Base-by-base conservation (phyloP, 2,888 invertebrate genomes). In the Drosophila buzzatii region DNA sequence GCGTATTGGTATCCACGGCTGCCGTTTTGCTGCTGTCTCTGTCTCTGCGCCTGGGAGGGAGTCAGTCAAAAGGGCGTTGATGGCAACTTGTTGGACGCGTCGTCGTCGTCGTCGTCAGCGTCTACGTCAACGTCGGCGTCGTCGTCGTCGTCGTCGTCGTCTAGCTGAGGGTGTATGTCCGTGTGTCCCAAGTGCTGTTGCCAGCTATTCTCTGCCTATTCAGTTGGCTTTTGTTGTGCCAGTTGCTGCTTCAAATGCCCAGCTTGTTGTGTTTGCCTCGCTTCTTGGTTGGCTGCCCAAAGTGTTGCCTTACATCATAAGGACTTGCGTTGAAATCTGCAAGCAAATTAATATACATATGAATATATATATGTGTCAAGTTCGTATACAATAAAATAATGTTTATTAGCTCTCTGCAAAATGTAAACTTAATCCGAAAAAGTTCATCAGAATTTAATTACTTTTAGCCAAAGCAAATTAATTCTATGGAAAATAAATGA, bases 1-100 rank as follows among this genome's bases (percentile, higher is more conserved):
- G 91, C 91, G 90, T 90, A 84, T 89, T 89, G 91, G 92, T 92
- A 93, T 93, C 93, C 93, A 93, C 93, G 93, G 93, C 92, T 91
- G 93, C 92, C 87, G 87, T 89, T 91, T 91, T 91, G 90, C 70
- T 79, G 90, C 73, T 83, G 71, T 81, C 73, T 74, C 61, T 81
- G 49, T 73, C 42, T 70, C 63, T 67, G 67, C 56, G 67, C 61
- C 53, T 56, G 62, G 59, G 47, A 37, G 67, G 57, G 67, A 67
- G 65, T 55, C 55, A 61, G 60, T 70, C 47, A 1, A 67, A 56
- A 49, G 67, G 53, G 70, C 57, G 59, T 39, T 49, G 79, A 65
- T 49, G 57, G 71, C 76, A 77, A 77, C 77, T 80, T 77, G 81
- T 77, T 77, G 81, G 60, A 59, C 62, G 58, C 52, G 4, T 61